Evolutionary conservation across 2,888 invertebrate species (phyloP).

Genomic region (Diplazon laetatorius): DNA sequence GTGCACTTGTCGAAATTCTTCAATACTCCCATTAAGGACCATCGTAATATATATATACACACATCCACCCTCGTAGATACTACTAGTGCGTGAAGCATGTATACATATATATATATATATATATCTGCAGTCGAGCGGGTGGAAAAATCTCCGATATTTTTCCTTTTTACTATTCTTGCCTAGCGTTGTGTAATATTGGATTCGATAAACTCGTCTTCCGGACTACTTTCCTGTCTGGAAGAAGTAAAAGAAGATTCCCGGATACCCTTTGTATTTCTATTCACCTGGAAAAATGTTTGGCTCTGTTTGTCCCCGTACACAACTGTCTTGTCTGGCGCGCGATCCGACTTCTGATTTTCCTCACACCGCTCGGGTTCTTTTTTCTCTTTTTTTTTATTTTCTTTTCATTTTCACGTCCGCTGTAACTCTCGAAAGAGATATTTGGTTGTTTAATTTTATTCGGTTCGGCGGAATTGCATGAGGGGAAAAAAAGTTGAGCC

Average conservation of each 20-base stretch:
- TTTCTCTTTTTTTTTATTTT: neutral
- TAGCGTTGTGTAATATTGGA: constrained; percentile 27
- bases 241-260: constrained; percentile 28
- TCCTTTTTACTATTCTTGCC: constrained; percentile 38
- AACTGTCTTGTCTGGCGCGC: constrained; percentile 1
- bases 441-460: too few relatives aligned
- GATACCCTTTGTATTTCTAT: neutral
- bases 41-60: too few relatives aligned
- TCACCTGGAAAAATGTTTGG: constrained; percentile 32
- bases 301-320: constrained; percentile 24
- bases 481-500: constrained; percentile 25
- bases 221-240: constrained; percentile 10
- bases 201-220: constrained; percentile 35
- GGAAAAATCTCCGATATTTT: constrained; percentile 21
- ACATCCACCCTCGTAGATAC: too few relatives aligned
- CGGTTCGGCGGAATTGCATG: constrained; percentile 25
- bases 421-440: constrained; percentile 13
- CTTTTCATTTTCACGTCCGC: constrained; percentile 13
- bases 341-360: constrained; percentile 16
- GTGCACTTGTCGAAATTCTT: too few relatives aligned
- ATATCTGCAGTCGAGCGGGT: neutral
- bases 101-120: constrained; percentile 6
- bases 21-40: too few relatives aligned
- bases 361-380: too few relatives aligned
- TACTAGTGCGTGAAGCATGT: too few relatives aligned